Conservation (phyloP, 1,140 invertebrate genomes). For the Myzus persicae region DNA sequence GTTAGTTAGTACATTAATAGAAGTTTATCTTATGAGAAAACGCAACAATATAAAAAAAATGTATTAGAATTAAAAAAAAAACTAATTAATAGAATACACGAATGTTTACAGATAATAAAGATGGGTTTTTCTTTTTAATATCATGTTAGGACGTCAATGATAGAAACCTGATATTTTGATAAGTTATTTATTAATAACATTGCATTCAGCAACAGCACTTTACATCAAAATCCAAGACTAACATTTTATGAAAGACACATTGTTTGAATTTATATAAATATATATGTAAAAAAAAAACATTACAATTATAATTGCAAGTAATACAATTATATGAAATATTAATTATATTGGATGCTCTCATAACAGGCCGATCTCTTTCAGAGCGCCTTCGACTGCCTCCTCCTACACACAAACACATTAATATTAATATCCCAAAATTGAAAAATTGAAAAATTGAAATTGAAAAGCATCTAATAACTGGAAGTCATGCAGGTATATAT, state of each 20-base stretch:
- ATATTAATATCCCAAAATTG: constrained; percentile 45
- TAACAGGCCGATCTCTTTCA: constrained; percentile 82
- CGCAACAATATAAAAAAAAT: constrained; percentile 41
- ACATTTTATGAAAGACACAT: constrained; percentile 48
- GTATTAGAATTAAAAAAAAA: constrained; percentile 29
- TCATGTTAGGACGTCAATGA: neutral
- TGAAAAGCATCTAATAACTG: constrained; percentile 37
- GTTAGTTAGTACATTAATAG: neutral
- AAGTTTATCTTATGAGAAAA: constrained; percentile 8
- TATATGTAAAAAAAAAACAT: constrained; percentile 51
- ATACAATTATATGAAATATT: constrained; percentile 43
- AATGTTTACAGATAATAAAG: constrained; percentile 23
- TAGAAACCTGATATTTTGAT: constrained; percentile 10
- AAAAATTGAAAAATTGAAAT: constrained; percentile 36
- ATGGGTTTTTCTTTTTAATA: neutral
- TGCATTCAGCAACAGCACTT: neutral
- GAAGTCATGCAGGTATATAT: constrained; percentile 39
- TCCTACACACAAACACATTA: constrained; percentile 68
- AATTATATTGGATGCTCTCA: constrained; percentile 47
- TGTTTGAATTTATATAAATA: constrained; percentile 47
- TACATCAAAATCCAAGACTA: constrained; percentile 7
- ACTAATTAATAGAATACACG: constrained; percentile 34
- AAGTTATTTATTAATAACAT: constrained; percentile 32
- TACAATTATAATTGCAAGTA: constrained; percentile 50
- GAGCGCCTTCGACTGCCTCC: constrained; percentile 82